Conservation (phyloP, 2,113 vertebrate genomes). For the Entelurus aequoreus region DNA sequence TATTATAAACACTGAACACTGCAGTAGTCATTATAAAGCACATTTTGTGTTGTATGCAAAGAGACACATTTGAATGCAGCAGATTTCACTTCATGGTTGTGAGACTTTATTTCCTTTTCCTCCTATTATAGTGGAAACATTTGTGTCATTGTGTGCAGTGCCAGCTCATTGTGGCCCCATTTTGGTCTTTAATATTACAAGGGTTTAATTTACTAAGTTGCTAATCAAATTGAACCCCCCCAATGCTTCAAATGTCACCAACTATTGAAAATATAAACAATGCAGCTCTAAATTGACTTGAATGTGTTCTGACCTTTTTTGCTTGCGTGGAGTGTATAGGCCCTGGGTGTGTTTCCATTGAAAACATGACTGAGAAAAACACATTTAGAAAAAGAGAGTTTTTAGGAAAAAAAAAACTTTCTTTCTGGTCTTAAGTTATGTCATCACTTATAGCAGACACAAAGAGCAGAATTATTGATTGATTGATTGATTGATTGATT, state of each 20-base stretch:
- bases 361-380: too few relatives aligned
- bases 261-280: too few relatives aligned
- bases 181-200: neutral
- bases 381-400: too few relatives aligned
- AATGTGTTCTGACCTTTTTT: too few relatives aligned
- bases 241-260: too few relatives aligned
- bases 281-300: too few relatives aligned
- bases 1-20: neutral
- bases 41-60: conserved; percentile 12
- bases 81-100: conserved; percentile 12
- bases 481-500: too few relatives aligned
- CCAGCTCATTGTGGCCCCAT: neutral
- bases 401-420: too few relatives aligned
- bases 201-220: neutral
- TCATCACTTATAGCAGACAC: neutral
- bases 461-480: neutral
- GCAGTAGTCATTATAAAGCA: neutral
- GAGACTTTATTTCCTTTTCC: conserved; percentile 28
- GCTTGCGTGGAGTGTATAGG: too few relatives aligned
- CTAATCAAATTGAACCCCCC: too few relatives aligned
- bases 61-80: conserved; percentile 37
- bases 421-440: too few relatives aligned
- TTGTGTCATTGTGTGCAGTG: neutral
- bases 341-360: too few relatives aligned
- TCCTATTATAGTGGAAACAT: conserved; percentile 1